Percentiles rank a stretch among this genome's conserved stretches.
Conservation (phyloP, 2,113 vertebrate genomes). For the Peromyscus leucopus region DNA sequence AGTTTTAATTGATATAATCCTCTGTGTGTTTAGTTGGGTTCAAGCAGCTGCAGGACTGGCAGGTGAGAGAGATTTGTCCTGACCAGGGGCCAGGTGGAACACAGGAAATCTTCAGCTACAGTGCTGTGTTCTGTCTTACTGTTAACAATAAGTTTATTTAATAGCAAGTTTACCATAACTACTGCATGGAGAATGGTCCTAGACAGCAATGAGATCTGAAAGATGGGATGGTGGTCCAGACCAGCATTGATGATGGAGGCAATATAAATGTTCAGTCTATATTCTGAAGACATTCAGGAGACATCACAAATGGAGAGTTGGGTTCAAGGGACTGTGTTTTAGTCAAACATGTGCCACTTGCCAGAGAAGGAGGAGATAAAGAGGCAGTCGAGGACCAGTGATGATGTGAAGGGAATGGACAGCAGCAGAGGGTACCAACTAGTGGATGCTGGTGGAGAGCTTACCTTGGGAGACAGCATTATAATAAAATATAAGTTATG, state of each 20-base stretch:
- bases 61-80: too few species aligned
- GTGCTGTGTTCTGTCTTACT: neutral
- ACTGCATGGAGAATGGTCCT: neutral
- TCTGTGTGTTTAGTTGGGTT: too few species aligned
- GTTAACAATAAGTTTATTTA: neutral
- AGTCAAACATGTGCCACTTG: neutral
- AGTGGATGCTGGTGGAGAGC: neutral
- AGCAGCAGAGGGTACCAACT: neutral
- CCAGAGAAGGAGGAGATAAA: neutral
- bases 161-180: neutral
- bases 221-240: neutral
- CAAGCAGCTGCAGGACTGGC: too few species aligned
- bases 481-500: neutral
- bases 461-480: neutral
- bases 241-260: neutral
- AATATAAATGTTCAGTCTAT: neutral
- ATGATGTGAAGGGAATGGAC: neutral
- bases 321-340: neutral
- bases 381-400: neutral
- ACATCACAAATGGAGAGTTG: neutral
- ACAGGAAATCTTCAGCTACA: too few species aligned
- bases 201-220: neutral
- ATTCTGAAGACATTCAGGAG: constrained; percentile 11
- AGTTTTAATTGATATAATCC: too few species aligned
- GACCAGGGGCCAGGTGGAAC: too few species aligned